Evolutionary conservation across 2,888 invertebrate species (phyloP), one percentile per base, ranked within the genome.

Genomic region (Drosophila cognata): DNA sequence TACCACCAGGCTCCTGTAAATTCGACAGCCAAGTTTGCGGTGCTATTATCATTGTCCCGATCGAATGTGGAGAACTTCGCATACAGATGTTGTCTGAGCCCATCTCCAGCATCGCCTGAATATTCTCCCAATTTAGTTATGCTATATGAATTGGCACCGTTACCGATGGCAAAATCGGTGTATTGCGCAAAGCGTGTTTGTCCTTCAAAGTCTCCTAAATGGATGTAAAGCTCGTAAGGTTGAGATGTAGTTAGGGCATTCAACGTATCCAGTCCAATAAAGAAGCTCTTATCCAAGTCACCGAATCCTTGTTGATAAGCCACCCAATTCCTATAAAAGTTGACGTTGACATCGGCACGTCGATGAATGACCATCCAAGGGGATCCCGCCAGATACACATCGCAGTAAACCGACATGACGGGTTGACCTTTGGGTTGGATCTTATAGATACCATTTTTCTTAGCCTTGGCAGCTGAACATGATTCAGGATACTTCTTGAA

Each of bases 1-100:
- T 96, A 96, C 96, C 96, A 96, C 96, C 96, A 96, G 4, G 95
- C 96, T 1, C 96, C 96, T 1, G 94, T 94, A 78, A 95, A 96
- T 58, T 95, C 94, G 36, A 93, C 91, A 0, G 96, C 95, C 90
- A 96, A 96, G 60, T 94, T 95, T 3, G 95, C 95, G 61, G 95
- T 95, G 28, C 93, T 93, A 95, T 95, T 95, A 82, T 96, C 96
- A 72, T 95, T 95, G 88, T 96, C 96, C 38, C 94, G 90, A 86
- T 96, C 96, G 51, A 92, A 93, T 0, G 96, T 95, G 2, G 95
- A 95, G 86, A 96, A 96, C 87, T 95, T 95, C 83, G 94, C 94
- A 0, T 95, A 95, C 0, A 95, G 95, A 76, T 96, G 96, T 81
- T 95, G 95, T 0, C 93, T 93, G 55, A 96, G 91, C 0, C 95